phyloP scores from a whole-genome alignment of 2,888 invertebrate genomes.

The Ochropleura leucogaster region DNA sequence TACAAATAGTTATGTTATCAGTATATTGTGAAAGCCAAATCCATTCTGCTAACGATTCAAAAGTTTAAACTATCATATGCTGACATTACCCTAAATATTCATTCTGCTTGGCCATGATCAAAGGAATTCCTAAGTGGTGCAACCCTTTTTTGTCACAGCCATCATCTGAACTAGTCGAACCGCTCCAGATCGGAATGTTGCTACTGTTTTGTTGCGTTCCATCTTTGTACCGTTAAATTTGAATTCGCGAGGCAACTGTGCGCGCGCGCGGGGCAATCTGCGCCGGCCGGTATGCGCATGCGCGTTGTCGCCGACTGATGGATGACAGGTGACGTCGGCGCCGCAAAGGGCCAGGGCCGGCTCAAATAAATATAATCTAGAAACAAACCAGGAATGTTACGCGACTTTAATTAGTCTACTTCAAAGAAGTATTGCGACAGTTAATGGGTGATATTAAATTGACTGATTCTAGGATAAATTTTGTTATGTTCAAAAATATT shows the following conservation, averaged over 20 bases:
- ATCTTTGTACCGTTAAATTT: constrained; percentile 87
- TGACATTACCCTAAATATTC: constrained; percentile 63
- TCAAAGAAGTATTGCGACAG: constrained; percentile 71
- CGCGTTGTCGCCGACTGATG: constrained; percentile 89
- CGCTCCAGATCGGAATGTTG: constrained; percentile 82
- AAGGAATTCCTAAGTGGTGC: constrained; percentile 80
- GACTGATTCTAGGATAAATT: constrained; percentile 39
- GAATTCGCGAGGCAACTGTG: constrained; percentile 77
- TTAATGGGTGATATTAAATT: constrained; percentile 72
- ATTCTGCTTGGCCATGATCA: constrained; percentile 68
- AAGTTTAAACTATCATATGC: constrained; percentile 13
- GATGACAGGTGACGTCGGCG: constrained; percentile 88
- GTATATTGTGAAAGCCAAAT: constrained; percentile 13
- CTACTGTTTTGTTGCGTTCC: constrained; percentile 86
- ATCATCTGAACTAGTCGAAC: constrained; percentile 74
- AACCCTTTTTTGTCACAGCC: constrained; percentile 81
- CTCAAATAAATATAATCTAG: constrained; percentile 77
- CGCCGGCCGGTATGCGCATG: constrained; percentile 81
- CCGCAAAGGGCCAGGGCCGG: constrained; percentile 74
- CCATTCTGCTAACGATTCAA: constrained; percentile 3
- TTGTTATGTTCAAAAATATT: not conserved
- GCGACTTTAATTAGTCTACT: constrained; percentile 58
- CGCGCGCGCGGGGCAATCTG: constrained; percentile 68
- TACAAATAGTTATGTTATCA: not conserved
- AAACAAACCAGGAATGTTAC: constrained; percentile 61